Evolutionary conservation across 2,888 invertebrate species (phyloP).

Genomic region (Sepiola atlantica): DNA sequence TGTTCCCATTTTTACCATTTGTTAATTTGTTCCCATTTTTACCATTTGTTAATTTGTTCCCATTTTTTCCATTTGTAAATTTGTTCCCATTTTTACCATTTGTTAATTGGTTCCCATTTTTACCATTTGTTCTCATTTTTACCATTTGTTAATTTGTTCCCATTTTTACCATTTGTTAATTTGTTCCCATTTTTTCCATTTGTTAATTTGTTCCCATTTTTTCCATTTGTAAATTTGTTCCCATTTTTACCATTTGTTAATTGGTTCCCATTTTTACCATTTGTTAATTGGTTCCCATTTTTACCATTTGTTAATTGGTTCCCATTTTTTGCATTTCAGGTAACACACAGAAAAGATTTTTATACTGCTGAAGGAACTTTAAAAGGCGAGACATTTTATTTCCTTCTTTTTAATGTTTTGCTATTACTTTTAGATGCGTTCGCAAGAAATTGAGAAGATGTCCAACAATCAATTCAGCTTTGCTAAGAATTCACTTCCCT

Average conservation of each 20-base stretch:
- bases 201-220: slow-evolving; percentile 17
- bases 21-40: slow-evolving; percentile 35
- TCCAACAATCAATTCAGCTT: too few relatives aligned
- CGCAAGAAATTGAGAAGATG: too few relatives aligned
- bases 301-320: not conserved
- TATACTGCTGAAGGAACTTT: slow-evolving; percentile 74
- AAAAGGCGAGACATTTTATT: slow-evolving; percentile 71
- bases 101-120: slow-evolving; percentile 16
- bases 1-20: too few relatives aligned
- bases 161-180: slow-evolving; percentile 23
- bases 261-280: slow-evolving; percentile 10
- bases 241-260: not conserved
- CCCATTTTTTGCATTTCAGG: slow-evolving; percentile 59
- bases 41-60: not conserved
- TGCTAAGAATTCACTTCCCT: too few relatives aligned
- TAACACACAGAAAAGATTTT: slow-evolving; percentile 76
- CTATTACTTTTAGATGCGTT: too few relatives aligned
- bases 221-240: too few relatives aligned
- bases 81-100: too few relatives aligned
- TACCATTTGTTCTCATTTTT: too few relatives aligned
- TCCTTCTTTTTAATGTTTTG: not conserved
- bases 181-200: slow-evolving; percentile 49
- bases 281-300: slow-evolving; percentile 20
- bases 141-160: not conserved
- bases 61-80: slow-evolving; percentile 50